phyloP scores from a whole-genome alignment of 2,888 invertebrate species.

The Phrixothrix hirtus region DNA sequence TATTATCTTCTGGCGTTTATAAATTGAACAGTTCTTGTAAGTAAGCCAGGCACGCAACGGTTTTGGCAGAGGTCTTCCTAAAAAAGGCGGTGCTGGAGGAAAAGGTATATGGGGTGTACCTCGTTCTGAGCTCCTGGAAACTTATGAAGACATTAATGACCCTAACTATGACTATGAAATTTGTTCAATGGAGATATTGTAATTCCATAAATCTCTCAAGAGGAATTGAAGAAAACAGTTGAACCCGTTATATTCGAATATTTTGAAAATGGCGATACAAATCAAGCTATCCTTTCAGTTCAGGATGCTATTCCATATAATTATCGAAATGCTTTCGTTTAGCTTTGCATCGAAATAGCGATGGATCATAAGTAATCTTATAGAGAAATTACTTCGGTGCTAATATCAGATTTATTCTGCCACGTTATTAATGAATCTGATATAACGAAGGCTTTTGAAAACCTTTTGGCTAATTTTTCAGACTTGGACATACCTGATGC shows the following conservation, averaged over 20 bases:
- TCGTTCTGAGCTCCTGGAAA: slow-evolving; percentile 81
- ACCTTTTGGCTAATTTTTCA: slow-evolving; percentile 74
- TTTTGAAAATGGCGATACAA: slow-evolving; percentile 86
- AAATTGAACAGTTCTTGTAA: too few species aligned
- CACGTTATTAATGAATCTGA: slow-evolving; percentile 77
- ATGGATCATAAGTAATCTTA: slow-evolving; percentile 89
- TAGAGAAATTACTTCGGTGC: slow-evolving; percentile 85
- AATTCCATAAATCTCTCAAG: slow-evolving; percentile 73
- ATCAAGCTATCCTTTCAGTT: slow-evolving; percentile 76
- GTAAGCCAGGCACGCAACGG: slow-evolving; percentile 85
- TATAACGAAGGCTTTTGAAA: slow-evolving; percentile 73
- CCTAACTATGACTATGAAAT: slow-evolving; percentile 90
- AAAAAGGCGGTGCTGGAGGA: slow-evolving; percentile 79
- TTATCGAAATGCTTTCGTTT: slow-evolving; percentile 61
- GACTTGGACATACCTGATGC: slow-evolving; percentile 93
- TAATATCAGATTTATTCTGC: slow-evolving; percentile 86
- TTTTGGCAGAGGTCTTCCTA: slow-evolving; percentile 79
- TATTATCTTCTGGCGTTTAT: too few species aligned
- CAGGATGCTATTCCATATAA: slow-evolving; percentile 71
- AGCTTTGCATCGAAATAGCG: slow-evolving; percentile 75
- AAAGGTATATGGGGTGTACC: slow-evolving; percentile 94
- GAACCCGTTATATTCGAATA: slow-evolving; percentile 87
- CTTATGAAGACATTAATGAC: slow-evolving; percentile 78
- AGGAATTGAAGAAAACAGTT: slow-evolving; percentile 58
- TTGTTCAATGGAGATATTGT: slow-evolving; percentile 77